phyloP scores from a whole-genome alignment of 2,888 invertebrate species.

The Pseudanteris insignis region DNA sequence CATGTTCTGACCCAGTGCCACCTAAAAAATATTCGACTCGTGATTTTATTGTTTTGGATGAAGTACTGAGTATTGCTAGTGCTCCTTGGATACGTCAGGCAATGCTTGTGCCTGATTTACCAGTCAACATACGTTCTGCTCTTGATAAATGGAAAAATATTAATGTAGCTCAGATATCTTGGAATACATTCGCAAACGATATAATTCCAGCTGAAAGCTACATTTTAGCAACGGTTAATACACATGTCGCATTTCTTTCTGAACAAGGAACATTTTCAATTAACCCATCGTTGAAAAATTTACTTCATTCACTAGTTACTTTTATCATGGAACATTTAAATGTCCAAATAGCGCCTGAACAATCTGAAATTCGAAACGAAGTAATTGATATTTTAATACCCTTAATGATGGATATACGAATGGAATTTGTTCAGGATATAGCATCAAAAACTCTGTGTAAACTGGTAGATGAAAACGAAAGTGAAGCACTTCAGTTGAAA shows the following conservation, averaged over 20 bases:
- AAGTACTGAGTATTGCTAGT: constrained; percentile 63
- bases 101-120: constrained; percentile 69
- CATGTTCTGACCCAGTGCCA: constrained; percentile 52
- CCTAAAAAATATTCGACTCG: constrained; percentile 66
- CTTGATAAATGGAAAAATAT: constrained; percentile 74
- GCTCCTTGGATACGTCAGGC: constrained; percentile 68
- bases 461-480: constrained; percentile 72
- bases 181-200: constrained; percentile 78
- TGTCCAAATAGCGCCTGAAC: constrained; percentile 70
- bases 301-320: constrained; percentile 73
- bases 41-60: constrained; percentile 66
- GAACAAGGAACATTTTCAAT: constrained; percentile 71
- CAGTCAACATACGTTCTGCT: constrained; percentile 69
- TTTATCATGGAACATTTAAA: constrained; percentile 73
- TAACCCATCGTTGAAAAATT: constrained; percentile 73
- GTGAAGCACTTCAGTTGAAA: constrained; percentile 74
- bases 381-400: constrained; percentile 78
- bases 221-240: constrained; percentile 77
- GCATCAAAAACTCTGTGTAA: constrained; percentile 73
- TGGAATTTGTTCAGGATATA: constrained; percentile 77
- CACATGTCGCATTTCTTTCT: constrained; percentile 74
- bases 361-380: constrained; percentile 72
- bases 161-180: constrained; percentile 70
- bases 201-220: constrained; percentile 86
- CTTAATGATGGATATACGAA: constrained; percentile 79